phyloP scores from a whole-genome alignment of 2,888 invertebrate genomes.

The Micropterix aruncella region DNA sequence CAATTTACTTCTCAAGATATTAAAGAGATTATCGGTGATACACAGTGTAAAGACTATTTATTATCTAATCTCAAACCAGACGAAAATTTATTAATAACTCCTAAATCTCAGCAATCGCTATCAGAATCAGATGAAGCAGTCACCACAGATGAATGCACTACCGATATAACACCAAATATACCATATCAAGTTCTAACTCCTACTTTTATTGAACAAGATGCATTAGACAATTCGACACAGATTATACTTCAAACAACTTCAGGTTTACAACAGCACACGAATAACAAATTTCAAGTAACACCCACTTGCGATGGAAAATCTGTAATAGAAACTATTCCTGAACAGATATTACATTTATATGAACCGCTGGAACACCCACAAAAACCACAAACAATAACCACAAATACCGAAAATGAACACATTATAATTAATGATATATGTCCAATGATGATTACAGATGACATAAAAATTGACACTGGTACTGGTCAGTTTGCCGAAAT shows the following conservation, averaged over 20 bases:
- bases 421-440: conserved; percentile 11
- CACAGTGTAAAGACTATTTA: no score
- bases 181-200: no score
- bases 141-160: not conserved
- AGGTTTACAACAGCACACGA: not conserved
- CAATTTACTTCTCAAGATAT: conserved; percentile 26
- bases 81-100: no score
- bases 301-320: conserved; percentile 6
- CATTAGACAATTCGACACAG: not conserved
- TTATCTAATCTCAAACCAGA: no score
- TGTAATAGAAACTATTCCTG: conserved; percentile 8
- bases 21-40: conserved; percentile 18
- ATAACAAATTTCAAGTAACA: not conserved
- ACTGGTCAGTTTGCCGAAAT: not conserved
- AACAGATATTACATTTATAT: conserved; percentile 8
- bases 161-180: no score
- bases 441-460: conserved; percentile 10
- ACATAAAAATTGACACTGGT: conserved; percentile 1
- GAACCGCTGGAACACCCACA: conserved; percentile 7
- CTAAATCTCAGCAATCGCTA: no score
- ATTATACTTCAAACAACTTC: not conserved
- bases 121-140: no score
- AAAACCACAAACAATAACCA: conserved; percentile 4
- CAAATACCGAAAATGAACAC: conserved; percentile 9
- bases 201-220: not conserved